phyloP scores from a whole-genome alignment of 1,140 invertebrate species.

The Caenorhabditis remanei region DNA sequence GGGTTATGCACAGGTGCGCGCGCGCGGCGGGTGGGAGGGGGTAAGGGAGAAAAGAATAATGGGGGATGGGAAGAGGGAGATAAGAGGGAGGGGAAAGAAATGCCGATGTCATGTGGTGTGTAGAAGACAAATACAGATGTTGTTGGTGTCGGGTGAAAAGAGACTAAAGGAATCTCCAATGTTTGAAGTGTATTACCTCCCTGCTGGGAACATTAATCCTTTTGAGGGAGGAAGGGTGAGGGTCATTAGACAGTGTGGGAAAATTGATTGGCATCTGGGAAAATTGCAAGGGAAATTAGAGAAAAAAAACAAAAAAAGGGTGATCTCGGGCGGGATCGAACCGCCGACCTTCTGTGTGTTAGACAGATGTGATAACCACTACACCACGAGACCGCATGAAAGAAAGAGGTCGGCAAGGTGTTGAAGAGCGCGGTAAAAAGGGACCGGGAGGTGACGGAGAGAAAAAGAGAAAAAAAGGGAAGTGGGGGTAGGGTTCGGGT shows the following conservation, averaged over 20 bases:
- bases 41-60: too few species aligned
- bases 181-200: not conserved
- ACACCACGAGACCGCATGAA: slow-evolving; percentile 61
- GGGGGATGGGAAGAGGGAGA: not conserved
- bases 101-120: slow-evolving; percentile 25
- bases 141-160: not conserved
- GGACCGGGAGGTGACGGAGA: too few species aligned
- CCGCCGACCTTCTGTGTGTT: slow-evolving; percentile 70
- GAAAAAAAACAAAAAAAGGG: not conserved
- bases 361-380: slow-evolving; percentile 71
- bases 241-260: too few species aligned
- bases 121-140: slow-evolving; percentile 26
- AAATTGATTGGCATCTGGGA: not conserved
- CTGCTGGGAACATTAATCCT: too few species aligned
- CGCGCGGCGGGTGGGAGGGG: not conserved
- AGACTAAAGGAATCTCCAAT: not conserved
- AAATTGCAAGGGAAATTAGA: not conserved
- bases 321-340: slow-evolving; percentile 71
- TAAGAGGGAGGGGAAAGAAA: not conserved
- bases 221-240: too few species aligned
- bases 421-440: not conserved
- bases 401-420: not conserved
- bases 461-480: too few species aligned
- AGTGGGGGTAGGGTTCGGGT: too few species aligned
- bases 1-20: slow-evolving; percentile 45